Evolutionary conservation across 2,888 invertebrate genomes (phyloP), one percentile per base, ranked within the genome.

Genomic region (Eupithecia insigniata): DNA sequence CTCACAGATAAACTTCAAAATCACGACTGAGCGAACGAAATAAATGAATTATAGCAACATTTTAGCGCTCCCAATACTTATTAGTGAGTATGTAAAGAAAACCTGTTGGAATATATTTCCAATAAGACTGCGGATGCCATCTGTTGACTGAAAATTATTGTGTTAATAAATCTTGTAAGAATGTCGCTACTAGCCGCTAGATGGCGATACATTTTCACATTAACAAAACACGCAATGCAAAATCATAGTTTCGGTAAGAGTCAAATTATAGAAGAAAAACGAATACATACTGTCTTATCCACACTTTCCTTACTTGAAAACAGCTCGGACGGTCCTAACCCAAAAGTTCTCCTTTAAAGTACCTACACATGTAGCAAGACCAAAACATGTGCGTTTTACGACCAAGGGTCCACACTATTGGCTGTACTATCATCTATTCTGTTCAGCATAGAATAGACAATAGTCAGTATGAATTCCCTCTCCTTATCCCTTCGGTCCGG

Each of bases 341-440:
- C 90, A 86, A 92, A 92, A 92, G 87, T 93, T 92, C 84, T 89
- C 89, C 89, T 90, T 89, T 87, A 90, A 88, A 88, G 83, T 91
- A 91, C n/a, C n/a, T n/a, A n/a, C 92, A 90, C 91, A 90, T 92
- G 92, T 93, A 91, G 86, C 85, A 81, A 81, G 83, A 82, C 85
- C 85, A 87, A 87, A 87, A 89, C 93, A 92, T 89, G 93, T 94
- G 93, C 89, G 90, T 91, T 93, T 94, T 94, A 94, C 91, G 92
- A 92, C 64, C 77, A 83, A 82, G 82, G 82, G 82, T 81, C 81
- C 84, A 80, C 87, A 89, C 92, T 90, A 92, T 91, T 90, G 91
- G 64, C 34, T 64, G 7, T 36, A 64, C 64, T 39, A 64, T 36
- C 36, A 26, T 22, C 36, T 64, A 64, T 64, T 64, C 64, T 64